Percentiles rank a stretch among this genome's conserved stretches.
Evolutionary conservation across 2,797 vertebrate genomes (phyloP).

Genomic region (Semotilus atromaculatus): DNA sequence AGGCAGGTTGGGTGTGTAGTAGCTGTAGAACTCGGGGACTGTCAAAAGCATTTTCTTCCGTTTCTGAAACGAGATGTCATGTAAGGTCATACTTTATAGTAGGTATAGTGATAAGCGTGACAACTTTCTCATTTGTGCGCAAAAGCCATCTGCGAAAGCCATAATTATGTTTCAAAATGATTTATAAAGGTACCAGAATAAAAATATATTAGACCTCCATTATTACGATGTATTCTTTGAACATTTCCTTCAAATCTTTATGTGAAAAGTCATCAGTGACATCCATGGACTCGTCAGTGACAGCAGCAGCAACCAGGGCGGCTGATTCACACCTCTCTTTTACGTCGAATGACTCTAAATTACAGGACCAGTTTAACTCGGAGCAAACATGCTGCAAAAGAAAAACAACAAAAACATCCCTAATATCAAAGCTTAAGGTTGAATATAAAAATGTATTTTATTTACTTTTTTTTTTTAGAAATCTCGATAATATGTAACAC

Average conservation of each 20-base stretch:
- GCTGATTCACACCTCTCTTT: neutral
- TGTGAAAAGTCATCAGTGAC: slow-evolving; percentile 32
- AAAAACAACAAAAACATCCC: neutral
- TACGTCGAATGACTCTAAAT: neutral
- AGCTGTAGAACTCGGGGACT: slow-evolving; percentile 51
- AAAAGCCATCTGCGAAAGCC: slow-evolving; percentile 20
- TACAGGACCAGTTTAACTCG: slow-evolving; percentile 40
- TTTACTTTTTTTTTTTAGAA: neutral
- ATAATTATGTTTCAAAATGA: slow-evolving; percentile 41
- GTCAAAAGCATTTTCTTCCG: slow-evolving; percentile 49
- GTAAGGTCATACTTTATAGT: slow-evolving; percentile 36
- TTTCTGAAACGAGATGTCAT: slow-evolving; percentile 52
- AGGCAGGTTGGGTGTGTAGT: slow-evolving; percentile 37
- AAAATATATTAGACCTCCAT: slow-evolving; percentile 55
- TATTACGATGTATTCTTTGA: slow-evolving; percentile 59
- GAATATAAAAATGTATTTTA: neutral
- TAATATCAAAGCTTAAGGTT: neutral
- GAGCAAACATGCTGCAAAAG: slow-evolving; percentile 50
- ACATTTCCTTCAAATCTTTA: slow-evolving; percentile 50
- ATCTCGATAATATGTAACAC: neutral
- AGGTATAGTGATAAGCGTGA: slow-evolving; percentile 18
- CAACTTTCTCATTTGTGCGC: slow-evolving; percentile 26
- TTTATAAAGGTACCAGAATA: neutral
- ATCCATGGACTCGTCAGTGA: slow-evolving; percentile 24
- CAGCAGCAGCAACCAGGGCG: neutral